Base-by-base conservation (phyloP, 2,888 invertebrate genomes). In the Melolontha melolontha region DNA sequence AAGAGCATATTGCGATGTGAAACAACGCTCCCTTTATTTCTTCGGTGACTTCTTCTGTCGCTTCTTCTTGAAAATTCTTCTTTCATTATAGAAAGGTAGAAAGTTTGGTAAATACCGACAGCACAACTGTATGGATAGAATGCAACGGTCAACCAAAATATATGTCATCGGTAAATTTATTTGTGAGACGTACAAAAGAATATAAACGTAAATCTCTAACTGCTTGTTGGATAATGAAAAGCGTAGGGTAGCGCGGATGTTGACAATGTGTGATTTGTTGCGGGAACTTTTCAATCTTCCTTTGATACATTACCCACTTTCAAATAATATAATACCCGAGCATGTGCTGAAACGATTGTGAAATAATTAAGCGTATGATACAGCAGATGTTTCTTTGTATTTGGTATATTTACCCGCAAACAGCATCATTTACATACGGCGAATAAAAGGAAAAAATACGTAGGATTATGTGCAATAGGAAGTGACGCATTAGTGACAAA, bases 231-330 rank as follows among this genome's bases (percentile, higher is more conserved):
- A 34, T 42, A 64, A 63, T 63, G 63, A 51, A 63, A 51, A 27
- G 50, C 41, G 64, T 51, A 50, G 64, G 49, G 64, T 64, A 64
- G 64, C 64, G 11, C 41, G 2, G 40, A 17, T 52, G 64, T 54
- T 54, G 64, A 64, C 64, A 64, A 64, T 52, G 64, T 42, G 51
- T 64, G 64, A 64, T 64, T 64, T 64, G 64, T 52, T 51, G 59
- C 59, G 59, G 29, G 59, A 59, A 64, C 41, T 44, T 59, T 64
- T 54, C 51, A 64, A 51, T 64, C 52, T 52, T 42, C 42, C 29
- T 52, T 54, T 44, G 52, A 39, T 50, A 42, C 51, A 42, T 64
- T 64, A 54, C 42, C 64, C 64, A 52, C 29, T 52, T 54, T 27
- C 7, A 16, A 11, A 17, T 22, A n/a, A 41, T 14, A 64, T 42